phyloP scores from a whole-genome alignment of 2,888 invertebrate genomes.

The Scaptomyza cyrtandrae region DNA sequence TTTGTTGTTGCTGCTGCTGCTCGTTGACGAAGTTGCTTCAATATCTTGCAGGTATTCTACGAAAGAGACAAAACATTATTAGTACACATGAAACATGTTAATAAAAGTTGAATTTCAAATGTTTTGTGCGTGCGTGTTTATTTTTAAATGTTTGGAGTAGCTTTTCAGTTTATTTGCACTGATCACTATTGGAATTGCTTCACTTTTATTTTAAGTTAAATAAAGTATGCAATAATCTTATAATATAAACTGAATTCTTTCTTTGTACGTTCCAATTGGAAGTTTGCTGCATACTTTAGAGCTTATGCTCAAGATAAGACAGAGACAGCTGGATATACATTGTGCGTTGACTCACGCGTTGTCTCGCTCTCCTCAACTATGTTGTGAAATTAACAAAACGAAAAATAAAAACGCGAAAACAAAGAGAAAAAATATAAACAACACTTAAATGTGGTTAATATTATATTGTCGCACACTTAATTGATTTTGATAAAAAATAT shows the following conservation, averaged over 20 bases:
- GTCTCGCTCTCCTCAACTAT: constrained; percentile 36
- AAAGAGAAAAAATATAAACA: background rate
- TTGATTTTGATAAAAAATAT: background rate
- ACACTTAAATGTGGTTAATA: background rate
- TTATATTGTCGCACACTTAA: background rate
- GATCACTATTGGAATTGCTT: constrained; percentile 1
- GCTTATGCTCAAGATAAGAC: constrained; percentile 2
- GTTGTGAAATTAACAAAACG: constrained; percentile 65
- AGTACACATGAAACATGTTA: constrained; percentile 24
- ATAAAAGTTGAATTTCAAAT: constrained; percentile 2
- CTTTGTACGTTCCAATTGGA: background rate
- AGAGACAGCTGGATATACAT: constrained; percentile 21
- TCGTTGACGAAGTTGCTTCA: constrained; percentile 70
- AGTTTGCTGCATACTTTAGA: constrained; percentile 54
- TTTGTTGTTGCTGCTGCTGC: constrained; percentile 60
- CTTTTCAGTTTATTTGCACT: constrained; percentile 15
- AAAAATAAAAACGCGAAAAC: constrained; percentile 9
- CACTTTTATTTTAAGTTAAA: background rate
- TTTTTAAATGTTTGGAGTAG: background rate
- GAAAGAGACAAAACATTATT: constrained; percentile 47
- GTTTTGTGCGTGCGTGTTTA: background rate
- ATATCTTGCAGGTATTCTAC: constrained; percentile 81
- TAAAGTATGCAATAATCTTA: constrained; percentile 10
- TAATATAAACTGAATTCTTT: background rate
- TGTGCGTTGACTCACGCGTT: constrained; percentile 3